Evolutionary conservation across 23 tunicate species (phyloP).

Genomic region (Corella eumyota): DNA sequence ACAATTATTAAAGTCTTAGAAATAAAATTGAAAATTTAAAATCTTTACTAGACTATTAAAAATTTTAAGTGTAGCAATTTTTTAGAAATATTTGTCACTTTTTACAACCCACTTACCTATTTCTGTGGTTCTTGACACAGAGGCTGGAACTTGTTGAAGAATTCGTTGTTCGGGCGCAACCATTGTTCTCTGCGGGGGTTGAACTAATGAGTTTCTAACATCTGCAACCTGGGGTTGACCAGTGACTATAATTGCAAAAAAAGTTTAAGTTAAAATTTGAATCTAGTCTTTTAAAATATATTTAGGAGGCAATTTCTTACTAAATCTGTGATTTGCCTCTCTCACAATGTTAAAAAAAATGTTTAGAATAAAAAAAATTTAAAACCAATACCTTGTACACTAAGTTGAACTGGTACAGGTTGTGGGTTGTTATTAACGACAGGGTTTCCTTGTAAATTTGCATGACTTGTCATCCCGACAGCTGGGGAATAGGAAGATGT

Average conservation of each 20-base stretch:
- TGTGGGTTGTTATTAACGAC: conserved; percentile 30
- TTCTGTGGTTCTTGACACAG: conserved; percentile 35
- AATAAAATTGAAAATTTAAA: too few species aligned
- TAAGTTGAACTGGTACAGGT: conserved; percentile 46
- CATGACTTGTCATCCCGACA: conserved; percentile 9
- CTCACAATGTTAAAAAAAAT: too few species aligned
- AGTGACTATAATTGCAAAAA: conserved; percentile 29
- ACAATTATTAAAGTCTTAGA: not conserved
- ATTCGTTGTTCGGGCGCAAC: conserved; percentile 22
- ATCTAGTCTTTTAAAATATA: too few species aligned
- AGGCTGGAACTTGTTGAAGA: conserved; percentile 44
- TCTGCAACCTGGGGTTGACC: conserved; percentile 39
- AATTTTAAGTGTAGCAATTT: too few species aligned
- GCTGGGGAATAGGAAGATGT: conserved; percentile 22
- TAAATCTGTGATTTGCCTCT: too few species aligned
- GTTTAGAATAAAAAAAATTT: not conserved
- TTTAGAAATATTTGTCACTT: too few species aligned
- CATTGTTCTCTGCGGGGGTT: conserved; percentile 12
- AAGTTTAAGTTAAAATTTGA: too few species aligned
- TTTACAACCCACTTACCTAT: conserved; percentile 18
- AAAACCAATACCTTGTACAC: conserved; percentile 33
- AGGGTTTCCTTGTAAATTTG: conserved; percentile 8
- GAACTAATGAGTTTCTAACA: conserved; percentile 16
- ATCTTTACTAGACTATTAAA: too few species aligned
- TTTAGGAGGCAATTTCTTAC: too few species aligned